Evolutionary conservation across 2,888 invertebrate genomes (phyloP), one percentile per base, ranked within the genome.

Genomic region (Limnephilus auricula): DNA sequence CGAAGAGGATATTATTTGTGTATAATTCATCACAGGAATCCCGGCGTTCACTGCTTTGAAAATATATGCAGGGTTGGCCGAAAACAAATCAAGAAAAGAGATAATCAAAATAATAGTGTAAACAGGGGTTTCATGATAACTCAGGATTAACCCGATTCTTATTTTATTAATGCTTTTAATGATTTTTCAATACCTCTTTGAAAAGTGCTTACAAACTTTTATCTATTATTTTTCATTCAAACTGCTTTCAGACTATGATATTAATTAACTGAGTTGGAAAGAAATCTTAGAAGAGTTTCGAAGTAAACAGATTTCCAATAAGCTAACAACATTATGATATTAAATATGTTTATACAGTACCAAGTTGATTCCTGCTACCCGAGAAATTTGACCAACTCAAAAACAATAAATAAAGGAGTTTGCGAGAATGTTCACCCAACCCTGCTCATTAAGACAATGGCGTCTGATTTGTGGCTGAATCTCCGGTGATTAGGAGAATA

Each of bases 1-100:
- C 84, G 90, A 90, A 89, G 34, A 91, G 87, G 90, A 89, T 92
- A 90, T 91, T 92, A 90, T 90, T 92, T 90, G 90, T 90, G 83
- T 84, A 86, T 89, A 91, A 92, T 92, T 92, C 90, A 91, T 92
- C 92, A 91, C 78, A n/a, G 82, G 32, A 40, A n/a, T 84, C 40
- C 2, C n/a, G 25, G 37, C 84, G 32, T 82, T 34, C 84, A 13
- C 50, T 65, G 18, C 18, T 18, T 5, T 5, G 6, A 65, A 65
- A 65, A 65, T 65, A 65, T 45, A 45, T 18, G 18, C 18, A 65
- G 50, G 25, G 50, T 65, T 18, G 50, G 50, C 50, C 18, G 6
- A 65, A 65, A 65, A 65, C 6, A 65, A 25, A 25, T 18, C 25
- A 25, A 18, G 25, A 65, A 45, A 40, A 40, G 40, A 40, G 12